A percentile compares a stretch with the other conserved stretches of the same genome.
phyloP scores from a whole-genome alignment of 2,797 vertebrate species.

The Myotis pilosus region DNA sequence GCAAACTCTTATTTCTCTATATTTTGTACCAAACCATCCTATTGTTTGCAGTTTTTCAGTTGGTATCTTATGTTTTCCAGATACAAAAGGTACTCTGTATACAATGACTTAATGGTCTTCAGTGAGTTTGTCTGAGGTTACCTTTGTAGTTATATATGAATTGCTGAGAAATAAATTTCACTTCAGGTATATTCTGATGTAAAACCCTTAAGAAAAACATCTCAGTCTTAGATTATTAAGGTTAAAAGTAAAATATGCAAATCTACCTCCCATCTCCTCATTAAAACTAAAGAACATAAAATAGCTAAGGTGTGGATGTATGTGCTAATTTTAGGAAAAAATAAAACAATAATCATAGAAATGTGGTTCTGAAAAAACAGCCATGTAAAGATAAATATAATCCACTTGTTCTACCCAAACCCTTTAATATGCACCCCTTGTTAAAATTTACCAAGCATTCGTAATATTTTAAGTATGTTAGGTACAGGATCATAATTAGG shows the following conservation, averaged over 20 bases:
- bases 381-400: neutral
- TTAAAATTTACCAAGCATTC: neutral
- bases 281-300: neutral
- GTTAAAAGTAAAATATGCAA: slow-evolving; percentile 32
- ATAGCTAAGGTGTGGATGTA: neutral
- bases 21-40: neutral
- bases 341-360: neutral
- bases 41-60: neutral
- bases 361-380: neutral
- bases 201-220: neutral
- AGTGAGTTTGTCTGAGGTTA: neutral
- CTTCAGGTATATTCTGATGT: neutral
- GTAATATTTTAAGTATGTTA: neutral
- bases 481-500: neutral
- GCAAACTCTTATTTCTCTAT: neutral
- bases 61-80: neutral
- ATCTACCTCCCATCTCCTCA: neutral
- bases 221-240: neutral
- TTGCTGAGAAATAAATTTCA: slow-evolving; percentile 41
- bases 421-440: neutral
- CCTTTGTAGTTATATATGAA: slow-evolving; percentile 31
- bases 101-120: neutral
- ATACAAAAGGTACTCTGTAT: neutral
- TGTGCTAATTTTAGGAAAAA: neutral
- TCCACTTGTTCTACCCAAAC: neutral